A percentile compares a stretch with the other conserved stretches of the same genome.
phyloP scores from a whole-genome alignment of 2,797 vertebrate genomes.

The Pelodytes ibericus region DNA sequence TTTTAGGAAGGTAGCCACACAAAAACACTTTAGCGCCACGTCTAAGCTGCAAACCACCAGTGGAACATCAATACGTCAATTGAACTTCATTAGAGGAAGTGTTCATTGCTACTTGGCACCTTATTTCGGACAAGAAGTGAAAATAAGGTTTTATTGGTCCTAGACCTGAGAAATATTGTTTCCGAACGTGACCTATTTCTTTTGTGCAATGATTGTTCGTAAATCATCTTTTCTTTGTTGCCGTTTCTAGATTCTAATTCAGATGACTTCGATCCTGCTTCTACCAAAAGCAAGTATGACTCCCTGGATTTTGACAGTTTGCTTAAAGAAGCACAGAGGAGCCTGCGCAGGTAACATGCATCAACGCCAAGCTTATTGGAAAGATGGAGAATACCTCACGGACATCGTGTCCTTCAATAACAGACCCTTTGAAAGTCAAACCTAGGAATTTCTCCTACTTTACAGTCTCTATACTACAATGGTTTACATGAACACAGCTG shows the following conservation, averaged over 20 bases:
- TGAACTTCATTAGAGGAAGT: no score
- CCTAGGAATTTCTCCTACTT: constrained; percentile 78
- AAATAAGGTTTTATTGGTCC: no score
- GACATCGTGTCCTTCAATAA: constrained; percentile 82
- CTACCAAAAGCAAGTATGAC: constrained; percentile 99
- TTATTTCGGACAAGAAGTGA: no score
- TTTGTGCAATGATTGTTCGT: no score
- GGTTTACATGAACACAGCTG: constrained; percentile 99
- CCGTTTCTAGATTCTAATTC: constrained; percentile 92
- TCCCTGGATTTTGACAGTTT: constrained; percentile 99
- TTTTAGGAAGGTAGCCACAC: no score
- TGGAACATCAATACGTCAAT: no score
- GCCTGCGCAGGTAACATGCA: constrained; percentile 95
- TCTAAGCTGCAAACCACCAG: no score
- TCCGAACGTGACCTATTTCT: no score
- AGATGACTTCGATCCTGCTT: constrained; percentile 98
- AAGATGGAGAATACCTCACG: constrained; percentile 90
- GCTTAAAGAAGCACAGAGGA: constrained; percentile 95
- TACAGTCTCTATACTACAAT: constrained; percentile 85
- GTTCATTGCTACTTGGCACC: no score
- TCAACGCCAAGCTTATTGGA: constrained; percentile 68
- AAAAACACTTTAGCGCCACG: no score
- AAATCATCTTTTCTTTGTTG: background rate
- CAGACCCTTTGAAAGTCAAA: constrained; percentile 82
- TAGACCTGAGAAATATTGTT: no score